Evolutionary conservation across 2,113 vertebrate species (phyloP).

Genomic region (Antennarius striatus): DNA sequence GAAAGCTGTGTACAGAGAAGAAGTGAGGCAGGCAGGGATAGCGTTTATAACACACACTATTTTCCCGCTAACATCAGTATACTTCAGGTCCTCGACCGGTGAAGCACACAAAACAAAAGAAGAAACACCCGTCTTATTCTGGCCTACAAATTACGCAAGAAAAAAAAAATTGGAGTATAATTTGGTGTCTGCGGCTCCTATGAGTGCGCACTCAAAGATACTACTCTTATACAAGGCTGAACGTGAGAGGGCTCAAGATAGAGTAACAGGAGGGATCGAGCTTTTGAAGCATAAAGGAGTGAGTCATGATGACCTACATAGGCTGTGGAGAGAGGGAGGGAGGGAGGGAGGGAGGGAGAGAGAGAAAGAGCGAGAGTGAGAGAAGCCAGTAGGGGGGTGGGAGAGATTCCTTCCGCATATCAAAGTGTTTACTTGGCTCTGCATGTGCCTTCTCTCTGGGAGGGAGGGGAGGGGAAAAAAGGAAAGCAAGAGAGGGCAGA

Average conservation of each 20-base stretch:
- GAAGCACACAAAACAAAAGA: background rate
- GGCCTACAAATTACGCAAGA: background rate
- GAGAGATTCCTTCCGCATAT: conserved; percentile 78
- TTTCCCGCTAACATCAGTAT: conserved; percentile 2
- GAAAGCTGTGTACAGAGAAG: conserved; percentile 35
- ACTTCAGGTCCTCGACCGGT: background rate
- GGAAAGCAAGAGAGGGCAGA: conserved; percentile 45
- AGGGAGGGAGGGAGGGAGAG: conserved; percentile 13
- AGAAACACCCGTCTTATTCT: background rate
- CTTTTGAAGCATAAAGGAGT: conserved; percentile 80
- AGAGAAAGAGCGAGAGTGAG: conserved; percentile 51
- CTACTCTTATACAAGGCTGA: conserved; percentile 65
- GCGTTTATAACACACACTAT: conserved; percentile 1
- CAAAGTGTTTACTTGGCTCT: conserved; percentile 80
- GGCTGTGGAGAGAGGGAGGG: conserved; percentile 58
- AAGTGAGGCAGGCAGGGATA: conserved; percentile 2
- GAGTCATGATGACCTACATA: conserved; percentile 84
- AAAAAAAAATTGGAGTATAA: conserved; percentile 21
- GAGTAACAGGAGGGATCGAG: conserved; percentile 69
- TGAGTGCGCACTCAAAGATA: conserved; percentile 42
- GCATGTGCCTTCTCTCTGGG: conserved; percentile 60
- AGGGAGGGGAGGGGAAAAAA: conserved; percentile 48
- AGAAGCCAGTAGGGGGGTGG: conserved; percentile 40
- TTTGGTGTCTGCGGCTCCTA: conserved; percentile 21
- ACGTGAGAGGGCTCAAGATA: conserved; percentile 72